Evolutionary conservation across 2,113 vertebrate genomes (phyloP).

Genomic region (Pipra filicauda): DNA sequence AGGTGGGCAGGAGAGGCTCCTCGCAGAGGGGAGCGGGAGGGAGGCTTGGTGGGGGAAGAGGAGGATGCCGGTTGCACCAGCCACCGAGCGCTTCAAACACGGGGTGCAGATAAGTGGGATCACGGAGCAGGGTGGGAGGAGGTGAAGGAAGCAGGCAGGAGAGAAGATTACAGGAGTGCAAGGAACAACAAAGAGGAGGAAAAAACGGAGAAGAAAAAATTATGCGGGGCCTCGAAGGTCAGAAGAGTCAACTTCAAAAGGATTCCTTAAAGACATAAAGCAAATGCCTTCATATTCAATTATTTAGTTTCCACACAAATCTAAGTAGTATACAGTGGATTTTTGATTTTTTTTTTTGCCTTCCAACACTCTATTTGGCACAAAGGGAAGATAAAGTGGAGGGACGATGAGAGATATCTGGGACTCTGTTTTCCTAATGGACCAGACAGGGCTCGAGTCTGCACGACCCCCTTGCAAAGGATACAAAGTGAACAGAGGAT

Average conservation of each 20-base stretch:
- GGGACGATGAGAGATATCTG: background rate
- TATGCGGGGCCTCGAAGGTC: slow-evolving; percentile 21
- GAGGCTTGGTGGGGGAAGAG: background rate
- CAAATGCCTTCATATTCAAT: background rate
- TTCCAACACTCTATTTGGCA: background rate
- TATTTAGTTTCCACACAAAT: slow-evolving; percentile 23
- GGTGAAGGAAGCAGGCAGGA: slow-evolving; percentile 4
- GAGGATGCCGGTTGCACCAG: background rate
- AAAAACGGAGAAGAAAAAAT: background rate
- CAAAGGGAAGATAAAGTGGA: background rate
- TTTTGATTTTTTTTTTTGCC: background rate
- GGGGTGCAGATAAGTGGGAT: background rate
- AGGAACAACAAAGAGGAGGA: slow-evolving; percentile 25
- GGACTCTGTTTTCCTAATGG: background rate
- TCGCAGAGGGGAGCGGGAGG: background rate
- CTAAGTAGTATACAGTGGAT: background rate
- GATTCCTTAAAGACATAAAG: slow-evolving; percentile 31
- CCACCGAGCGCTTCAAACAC: background rate
- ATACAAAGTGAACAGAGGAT: background rate
- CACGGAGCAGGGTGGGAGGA: background rate
- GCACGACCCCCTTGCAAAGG: background rate
- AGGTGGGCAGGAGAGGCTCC: background rate
- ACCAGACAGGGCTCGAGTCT: rapidly evolving
- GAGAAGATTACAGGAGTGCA: background rate
- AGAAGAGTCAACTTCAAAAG: slow-evolving; percentile 46